Base-by-base conservation (phyloP, 2,113 vertebrate genomes). In the Lampris megalopsis region DNA sequence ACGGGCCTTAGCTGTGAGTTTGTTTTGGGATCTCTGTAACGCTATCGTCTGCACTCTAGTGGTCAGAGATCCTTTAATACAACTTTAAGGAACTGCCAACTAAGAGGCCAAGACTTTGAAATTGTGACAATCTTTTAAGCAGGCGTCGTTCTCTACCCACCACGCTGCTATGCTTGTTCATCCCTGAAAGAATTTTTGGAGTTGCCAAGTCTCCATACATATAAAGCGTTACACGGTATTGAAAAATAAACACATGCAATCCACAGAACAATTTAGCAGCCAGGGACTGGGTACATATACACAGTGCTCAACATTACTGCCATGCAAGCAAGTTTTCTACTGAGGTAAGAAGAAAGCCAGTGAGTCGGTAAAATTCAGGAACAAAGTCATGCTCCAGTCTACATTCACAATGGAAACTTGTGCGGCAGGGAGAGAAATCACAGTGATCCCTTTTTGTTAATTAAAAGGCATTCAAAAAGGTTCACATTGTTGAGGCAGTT, bases 391-490 rank as follows among this genome's bases (percentile, higher is more conserved):
- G 81, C 84, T 80, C 73, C 62, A 13, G 65, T 85, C 65, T 83
- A 91, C 85, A 91, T 90, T 92, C 81, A 75, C 42, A 52, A 72
- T 61, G 73, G 57, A 53, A 71, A 80, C 75, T 57, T 61, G 65
- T 48, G 68, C 66, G 64, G 73, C 41, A 58, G 41, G 49, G 53
- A 68, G 43, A 65, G 37, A 83, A 73, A 81, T 91, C 90, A 90
- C 88, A 93, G 91, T 92, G 86, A 80, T 72, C 90, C 62, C 60
- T 75, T 81, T 64, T 65, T 76, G 65, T 74, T 84, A 68, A 49
- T 49, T 79, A 24, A 81, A 89, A 89, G 89, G 84, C 66, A 78
- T 71, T 83, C 53, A 58, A 77, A 78, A 79, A 36, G 47, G 59
- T 38, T 62, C 77, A 70, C 71, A 77, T 36, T 73, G 68, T 68